Evolutionary conservation across 2,113 vertebrate genomes (phyloP).

Genomic region (Diadophis punctatus): DNA sequence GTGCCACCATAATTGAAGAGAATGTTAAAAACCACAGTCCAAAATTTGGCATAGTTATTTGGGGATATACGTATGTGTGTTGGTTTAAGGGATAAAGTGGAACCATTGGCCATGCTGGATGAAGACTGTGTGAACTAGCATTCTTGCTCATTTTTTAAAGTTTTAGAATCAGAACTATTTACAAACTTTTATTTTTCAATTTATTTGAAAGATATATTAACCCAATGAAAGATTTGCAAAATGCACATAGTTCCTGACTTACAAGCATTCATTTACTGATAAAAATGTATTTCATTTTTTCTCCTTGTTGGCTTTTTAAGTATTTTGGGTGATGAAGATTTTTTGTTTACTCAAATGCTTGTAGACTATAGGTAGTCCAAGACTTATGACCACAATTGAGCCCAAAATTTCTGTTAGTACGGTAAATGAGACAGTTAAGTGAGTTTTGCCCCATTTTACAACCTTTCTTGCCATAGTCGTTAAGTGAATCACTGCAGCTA

Average conservation of each 20-base stretch:
- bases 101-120: not conserved
- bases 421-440: not conserved
- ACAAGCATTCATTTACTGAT: no score
- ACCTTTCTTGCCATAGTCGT: not conserved
- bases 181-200: not conserved
- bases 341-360: not conserved
- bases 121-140: not conserved
- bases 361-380: not conserved
- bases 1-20: not conserved
- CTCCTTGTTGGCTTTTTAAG: not conserved
- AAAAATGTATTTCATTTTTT: not conserved
- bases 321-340: not conserved
- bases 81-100: not conserved
- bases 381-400: not conserved
- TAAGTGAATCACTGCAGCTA: not conserved
- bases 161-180: not conserved
- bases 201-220: no score
- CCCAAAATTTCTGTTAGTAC: not conserved
- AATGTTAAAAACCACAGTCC: not conserved
- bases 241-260: no score
- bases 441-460: not conserved
- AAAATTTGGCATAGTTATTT: not conserved
- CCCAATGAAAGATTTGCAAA: no score
- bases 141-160: not conserved
- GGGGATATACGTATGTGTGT: not conserved